Evolutionary conservation across 2,113 vertebrate species (phyloP), one percentile per base, ranked within the genome.

Genomic region (Aegotheles bennettii): DNA sequence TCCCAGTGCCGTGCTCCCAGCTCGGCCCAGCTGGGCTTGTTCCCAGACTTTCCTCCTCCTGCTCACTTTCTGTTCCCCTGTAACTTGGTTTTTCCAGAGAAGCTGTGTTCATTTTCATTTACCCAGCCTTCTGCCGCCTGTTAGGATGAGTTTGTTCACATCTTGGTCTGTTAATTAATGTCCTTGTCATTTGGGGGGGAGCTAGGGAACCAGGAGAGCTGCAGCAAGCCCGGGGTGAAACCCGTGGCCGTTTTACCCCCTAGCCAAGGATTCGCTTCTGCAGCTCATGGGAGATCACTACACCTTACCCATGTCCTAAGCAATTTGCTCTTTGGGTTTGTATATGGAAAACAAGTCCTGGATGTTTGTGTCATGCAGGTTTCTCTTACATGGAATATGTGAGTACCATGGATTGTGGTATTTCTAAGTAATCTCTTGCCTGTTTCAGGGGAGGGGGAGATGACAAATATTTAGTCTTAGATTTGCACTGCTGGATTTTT

Each of bases 401-500:
- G 84, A 97, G 91, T 97, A 94, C 97, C 93, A 94, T 96, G 95
- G 94, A 83, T 93, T 87, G 93, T 94, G 96, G 89, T 96, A 96
- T 97, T 97, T 97, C 97, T 93, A 96, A 97, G 96, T 94, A 84
- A 94, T 94, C 96, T 96, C 79, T 96, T 96, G 94, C 96, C 96
- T 97, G 93, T 97, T 96, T 96, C 81, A 70, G 97, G 77, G 83
- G 76, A 77, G 81, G 43, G 91, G 95, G 85, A 97, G 93, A 96
- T 95, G 93, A 95, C 94, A 89, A 96, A 84, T 97, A 96, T 91
- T 96, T 97, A 97, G 97, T 97, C 97, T 97, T 98, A 98, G 97
- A 97, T 97, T 96, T 97, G 97, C 96, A 97, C 97, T 97, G 97
- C 97, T 98, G 97, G 96, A 95, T 96, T 96, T 97, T 97, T 75